Evolutionary conservation across 37 sponge, comb jelly and placozoan species (phyloP).

Genomic region (Aphrocallistes beatrix): DNA sequence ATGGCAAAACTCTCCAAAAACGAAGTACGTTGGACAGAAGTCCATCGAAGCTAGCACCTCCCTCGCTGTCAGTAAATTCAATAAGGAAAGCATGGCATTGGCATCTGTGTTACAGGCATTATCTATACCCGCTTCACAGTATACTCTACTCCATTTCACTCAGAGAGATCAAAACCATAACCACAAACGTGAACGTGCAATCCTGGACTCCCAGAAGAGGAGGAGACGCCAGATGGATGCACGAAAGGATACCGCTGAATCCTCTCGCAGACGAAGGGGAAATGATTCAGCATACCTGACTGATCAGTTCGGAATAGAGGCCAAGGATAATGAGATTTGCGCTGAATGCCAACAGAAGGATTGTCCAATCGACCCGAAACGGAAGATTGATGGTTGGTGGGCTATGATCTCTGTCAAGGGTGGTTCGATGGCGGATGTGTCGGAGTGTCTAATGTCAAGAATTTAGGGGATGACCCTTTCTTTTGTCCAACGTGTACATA

Average conservation of each 20-base stretch:
- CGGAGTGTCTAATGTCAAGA: too few relatives aligned
- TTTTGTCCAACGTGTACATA: too few relatives aligned
- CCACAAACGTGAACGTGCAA: background rate
- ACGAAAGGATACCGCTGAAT: background rate
- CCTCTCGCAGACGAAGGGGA: background rate
- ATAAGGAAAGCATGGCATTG: background rate
- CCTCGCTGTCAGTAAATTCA: background rate
- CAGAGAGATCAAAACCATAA: background rate
- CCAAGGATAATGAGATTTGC: background rate
- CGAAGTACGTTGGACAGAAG: background rate
- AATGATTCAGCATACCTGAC: background rate
- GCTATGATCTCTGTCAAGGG: too few relatives aligned
- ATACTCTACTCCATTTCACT: background rate
- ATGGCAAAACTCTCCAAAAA: background rate
- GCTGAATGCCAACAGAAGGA: background rate
- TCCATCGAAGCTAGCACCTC: background rate
- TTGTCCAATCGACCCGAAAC: background rate
- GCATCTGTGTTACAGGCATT: background rate
- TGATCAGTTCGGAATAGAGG: background rate
- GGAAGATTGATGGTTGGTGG: background rate
- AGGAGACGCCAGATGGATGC: background rate
- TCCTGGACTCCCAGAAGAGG: background rate
- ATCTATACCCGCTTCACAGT: background rate
- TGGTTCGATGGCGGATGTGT: too few relatives aligned
- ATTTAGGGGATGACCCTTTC: too few relatives aligned